Percentiles rank a stretch among this genome's conserved stretches.
Evolutionary conservation across 2,888 invertebrate genomes (phyloP).

Genomic region (Invenusta paracnida): DNA sequence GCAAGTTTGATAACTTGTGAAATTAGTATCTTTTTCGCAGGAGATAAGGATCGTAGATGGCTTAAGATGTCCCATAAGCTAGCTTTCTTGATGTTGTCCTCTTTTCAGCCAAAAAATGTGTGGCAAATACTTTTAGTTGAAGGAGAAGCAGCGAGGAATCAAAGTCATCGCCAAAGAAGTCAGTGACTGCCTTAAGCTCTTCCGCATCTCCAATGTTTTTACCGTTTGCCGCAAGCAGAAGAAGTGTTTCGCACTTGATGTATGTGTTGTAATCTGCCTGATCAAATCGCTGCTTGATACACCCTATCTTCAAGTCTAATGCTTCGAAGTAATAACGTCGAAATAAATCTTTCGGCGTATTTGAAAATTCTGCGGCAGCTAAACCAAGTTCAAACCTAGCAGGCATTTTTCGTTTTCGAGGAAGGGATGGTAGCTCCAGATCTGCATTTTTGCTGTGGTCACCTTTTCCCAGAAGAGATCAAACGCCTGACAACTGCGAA

Average conservation of each 20-base stretch:
- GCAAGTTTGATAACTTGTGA: constrained; percentile 10
- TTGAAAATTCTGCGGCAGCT: background rate
- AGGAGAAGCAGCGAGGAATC: background rate
- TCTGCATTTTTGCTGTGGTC: background rate
- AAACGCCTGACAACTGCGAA: background rate
- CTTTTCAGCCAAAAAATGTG: background rate
- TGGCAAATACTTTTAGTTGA: background rate
- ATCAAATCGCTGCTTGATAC: background rate
- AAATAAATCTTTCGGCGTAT: background rate
- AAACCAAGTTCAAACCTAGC: background rate
- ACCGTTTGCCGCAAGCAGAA: background rate
- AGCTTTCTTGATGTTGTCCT: background rate
- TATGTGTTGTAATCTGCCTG: background rate
- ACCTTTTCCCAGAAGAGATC: background rate
- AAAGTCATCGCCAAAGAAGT: background rate
- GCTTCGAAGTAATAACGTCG: background rate
- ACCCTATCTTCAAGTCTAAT: background rate
- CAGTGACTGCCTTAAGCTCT: background rate
- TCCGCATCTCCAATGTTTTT: background rate
- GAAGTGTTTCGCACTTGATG: background rate
- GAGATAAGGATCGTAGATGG: background rate
- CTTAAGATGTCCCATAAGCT: background rate
- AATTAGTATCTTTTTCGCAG: background rate
- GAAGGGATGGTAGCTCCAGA: constrained; percentile 1
- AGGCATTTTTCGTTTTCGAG: background rate